phyloP scores from a whole-genome alignment of 2,888 invertebrate species.

The Troides oblongomaculatus region DNA sequence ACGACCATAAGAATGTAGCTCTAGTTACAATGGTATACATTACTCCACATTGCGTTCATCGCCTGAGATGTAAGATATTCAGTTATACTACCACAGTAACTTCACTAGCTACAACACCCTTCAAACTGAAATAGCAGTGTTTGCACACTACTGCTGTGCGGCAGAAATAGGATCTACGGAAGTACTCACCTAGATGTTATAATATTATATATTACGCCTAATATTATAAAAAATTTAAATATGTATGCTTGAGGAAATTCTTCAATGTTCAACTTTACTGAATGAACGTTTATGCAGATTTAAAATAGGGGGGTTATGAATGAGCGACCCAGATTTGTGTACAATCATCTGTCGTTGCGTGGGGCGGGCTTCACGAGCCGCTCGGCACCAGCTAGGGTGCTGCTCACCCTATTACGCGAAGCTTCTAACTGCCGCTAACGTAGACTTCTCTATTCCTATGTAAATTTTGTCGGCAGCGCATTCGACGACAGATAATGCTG shows the following conservation, averaged over 20 bases:
- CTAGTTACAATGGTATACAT: too few species aligned
- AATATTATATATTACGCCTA: too few species aligned
- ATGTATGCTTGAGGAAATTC: conserved; percentile 35
- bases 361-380: conserved; percentile 32
- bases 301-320: conserved; percentile 60
- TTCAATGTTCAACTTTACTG: conserved; percentile 37
- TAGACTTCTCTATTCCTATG: conserved; percentile 70
- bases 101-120: too few species aligned
- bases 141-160: too few species aligned
- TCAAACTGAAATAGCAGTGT: too few species aligned
- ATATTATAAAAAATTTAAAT: conserved; percentile 51
- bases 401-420: conserved; percentile 46
- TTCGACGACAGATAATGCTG: conserved; percentile 66
- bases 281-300: conserved; percentile 72
- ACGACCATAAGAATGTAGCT: too few species aligned
- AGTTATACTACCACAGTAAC: too few species aligned
- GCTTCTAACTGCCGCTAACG: conserved; percentile 61
- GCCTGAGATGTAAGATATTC: too few species aligned
- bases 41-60: too few species aligned
- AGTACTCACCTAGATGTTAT: too few species aligned
- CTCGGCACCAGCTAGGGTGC: conserved; percentile 35
- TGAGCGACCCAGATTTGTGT: conserved; percentile 61
- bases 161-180: too few species aligned
- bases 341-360: conserved; percentile 53
- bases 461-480: conserved; percentile 64